These are phyloP conservation scores for Gymnorhina tibicen DNA, from an alignment of 2,113 vertebrate genomes.

Conservation along the genomic window DNA sequence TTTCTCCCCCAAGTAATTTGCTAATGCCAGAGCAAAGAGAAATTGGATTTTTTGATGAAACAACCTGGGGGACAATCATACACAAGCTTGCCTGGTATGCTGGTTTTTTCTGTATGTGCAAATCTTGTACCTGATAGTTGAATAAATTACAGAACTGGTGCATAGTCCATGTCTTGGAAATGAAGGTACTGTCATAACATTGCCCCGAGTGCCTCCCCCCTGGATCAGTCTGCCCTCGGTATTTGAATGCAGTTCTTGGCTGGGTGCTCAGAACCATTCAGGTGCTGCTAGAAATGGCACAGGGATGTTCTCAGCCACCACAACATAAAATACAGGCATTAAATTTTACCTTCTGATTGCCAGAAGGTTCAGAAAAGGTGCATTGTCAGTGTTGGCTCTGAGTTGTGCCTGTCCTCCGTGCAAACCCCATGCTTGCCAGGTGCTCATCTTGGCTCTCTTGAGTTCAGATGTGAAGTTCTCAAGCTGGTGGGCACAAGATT, in stretches of 20 bases:
- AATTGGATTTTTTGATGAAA: neutral
- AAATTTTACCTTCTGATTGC: neutral
- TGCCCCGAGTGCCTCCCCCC: neutral
- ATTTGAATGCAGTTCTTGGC: neutral
- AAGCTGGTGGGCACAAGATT: neutral
- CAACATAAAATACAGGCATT: neutral
- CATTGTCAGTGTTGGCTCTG: fast-evolving
- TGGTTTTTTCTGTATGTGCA: neutral
- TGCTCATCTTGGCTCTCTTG: neutral
- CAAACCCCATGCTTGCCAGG: fast-evolving
- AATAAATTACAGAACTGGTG: neutral
- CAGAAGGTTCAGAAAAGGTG: neutral
- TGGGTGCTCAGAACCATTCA: neutral
- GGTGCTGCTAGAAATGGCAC: neutral
- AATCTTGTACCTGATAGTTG: neutral
- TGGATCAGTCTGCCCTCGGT: neutral
- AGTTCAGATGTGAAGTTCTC: neutral
- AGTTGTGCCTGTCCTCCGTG: neutral
- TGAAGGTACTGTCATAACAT: neutral
- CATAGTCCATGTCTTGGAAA: neutral
- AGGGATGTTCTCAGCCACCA: neutral
- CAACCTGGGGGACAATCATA: neutral
- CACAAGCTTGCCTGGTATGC: neutral
- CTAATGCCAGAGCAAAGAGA: neutral
- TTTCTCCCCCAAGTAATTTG: neutral